Conservation (phyloP, 2,888 invertebrate genomes). For the Chloromyia formosa region DNA sequence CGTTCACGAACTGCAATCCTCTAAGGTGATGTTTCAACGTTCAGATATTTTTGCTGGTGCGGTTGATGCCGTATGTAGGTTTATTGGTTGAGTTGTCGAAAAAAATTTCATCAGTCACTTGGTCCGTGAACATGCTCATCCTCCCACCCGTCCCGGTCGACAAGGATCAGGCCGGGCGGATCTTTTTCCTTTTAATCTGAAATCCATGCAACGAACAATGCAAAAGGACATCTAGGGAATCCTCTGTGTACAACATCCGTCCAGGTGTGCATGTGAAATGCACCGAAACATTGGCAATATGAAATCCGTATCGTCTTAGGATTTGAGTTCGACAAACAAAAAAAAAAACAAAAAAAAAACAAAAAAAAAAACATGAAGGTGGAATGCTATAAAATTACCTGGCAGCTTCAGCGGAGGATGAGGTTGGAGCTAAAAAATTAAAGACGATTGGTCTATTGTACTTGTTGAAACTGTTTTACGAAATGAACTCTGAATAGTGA, state of each 20-base stretch:
- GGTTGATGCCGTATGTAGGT: no score
- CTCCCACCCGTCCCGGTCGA: not conserved
- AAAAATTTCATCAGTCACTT: slow-evolving; percentile 41
- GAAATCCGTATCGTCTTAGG: slow-evolving; percentile 24
- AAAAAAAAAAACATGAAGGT: slow-evolving; percentile 17
- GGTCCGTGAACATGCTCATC: slow-evolving; percentile 17
- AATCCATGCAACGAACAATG: slow-evolving; percentile 34
- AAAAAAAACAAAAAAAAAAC: no score
- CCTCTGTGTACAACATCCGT: slow-evolving; percentile 44
- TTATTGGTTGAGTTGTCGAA: slow-evolving; percentile 33
- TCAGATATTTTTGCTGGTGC: slow-evolving; percentile 13
- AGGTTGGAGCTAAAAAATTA: slow-evolving; percentile 9
- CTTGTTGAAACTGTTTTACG: no score
- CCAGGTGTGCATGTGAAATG: slow-evolving; percentile 47
- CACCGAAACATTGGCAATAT: slow-evolving; percentile 33
- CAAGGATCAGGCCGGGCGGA: slow-evolving; percentile 29
- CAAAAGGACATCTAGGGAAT: slow-evolving; percentile 35
- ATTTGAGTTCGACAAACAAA: no score
- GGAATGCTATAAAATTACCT: slow-evolving; percentile 32
- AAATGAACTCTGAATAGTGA: no score
- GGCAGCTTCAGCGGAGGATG: not conserved
- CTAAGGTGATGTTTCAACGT: not conserved
- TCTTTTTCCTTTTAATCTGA: slow-evolving; percentile 39
- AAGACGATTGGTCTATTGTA: no score
- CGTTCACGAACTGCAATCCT: not conserved